phyloP scores from a whole-genome alignment of 2,113 vertebrate genomes.

The Orcinus orca region DNA sequence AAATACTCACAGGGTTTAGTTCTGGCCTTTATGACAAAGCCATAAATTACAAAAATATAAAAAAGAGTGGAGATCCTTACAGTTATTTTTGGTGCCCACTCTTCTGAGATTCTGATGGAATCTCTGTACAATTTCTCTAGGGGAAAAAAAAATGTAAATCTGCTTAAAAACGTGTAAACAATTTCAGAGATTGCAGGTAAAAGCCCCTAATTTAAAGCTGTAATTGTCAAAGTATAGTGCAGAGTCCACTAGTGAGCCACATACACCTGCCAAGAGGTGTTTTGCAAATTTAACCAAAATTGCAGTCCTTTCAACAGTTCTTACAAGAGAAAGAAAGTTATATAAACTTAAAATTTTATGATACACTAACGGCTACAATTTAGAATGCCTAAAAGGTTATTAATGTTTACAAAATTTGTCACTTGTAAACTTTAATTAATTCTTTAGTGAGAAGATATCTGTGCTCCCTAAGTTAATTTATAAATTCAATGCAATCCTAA shows the following conservation, averaged over 20 bases:
- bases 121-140: background rate
- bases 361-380: background rate
- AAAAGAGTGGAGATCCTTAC: background rate
- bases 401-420: background rate
- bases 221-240: background rate
- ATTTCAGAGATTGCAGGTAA: background rate
- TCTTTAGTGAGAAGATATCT: background rate
- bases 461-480: background rate
- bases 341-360: constrained; percentile 9
- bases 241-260: background rate
- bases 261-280: background rate
- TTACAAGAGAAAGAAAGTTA: background rate
- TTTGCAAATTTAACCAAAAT: background rate
- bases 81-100: background rate
- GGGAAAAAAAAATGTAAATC: background rate
- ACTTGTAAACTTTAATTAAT: background rate
- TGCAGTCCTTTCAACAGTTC: background rate
- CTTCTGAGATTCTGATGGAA: background rate
- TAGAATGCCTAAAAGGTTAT: constrained; percentile 1
- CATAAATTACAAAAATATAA: background rate
- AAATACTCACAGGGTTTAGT: background rate
- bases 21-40: background rate
- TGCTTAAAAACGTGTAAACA: background rate
- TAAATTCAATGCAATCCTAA: constrained; percentile 3
- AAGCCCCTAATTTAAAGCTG: background rate